Conservation (phyloP, 2,888 invertebrate species). For the Autographa pulchrina region DNA sequence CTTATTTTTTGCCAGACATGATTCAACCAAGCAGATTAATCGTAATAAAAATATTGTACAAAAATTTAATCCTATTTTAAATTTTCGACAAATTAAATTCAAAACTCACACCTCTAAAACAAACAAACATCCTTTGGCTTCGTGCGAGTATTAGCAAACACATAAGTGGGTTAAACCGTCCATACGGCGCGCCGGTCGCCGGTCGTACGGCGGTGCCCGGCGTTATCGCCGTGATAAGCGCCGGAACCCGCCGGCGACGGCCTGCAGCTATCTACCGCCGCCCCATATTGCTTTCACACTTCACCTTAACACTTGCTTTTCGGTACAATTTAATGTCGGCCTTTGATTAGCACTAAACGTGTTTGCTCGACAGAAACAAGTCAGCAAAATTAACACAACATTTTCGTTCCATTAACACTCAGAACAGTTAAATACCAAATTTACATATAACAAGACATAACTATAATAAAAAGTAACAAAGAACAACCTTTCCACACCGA, state of each 20-base stretch:
- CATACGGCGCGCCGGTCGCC: conserved; percentile 43
- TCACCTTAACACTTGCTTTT: conserved; percentile 68
- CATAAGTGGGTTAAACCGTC: conserved; percentile 70
- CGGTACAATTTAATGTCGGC: conserved; percentile 56
- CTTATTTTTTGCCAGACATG: not conserved
- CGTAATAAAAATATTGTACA: conserved; percentile 2
- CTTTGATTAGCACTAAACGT: conserved; percentile 32
- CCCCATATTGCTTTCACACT: conserved; percentile 72
- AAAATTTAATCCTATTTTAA: not conserved
- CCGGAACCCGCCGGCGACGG: conserved; percentile 77
- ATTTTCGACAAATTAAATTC: conserved; percentile 29
- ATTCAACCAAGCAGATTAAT: not conserved
- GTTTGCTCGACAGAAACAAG: not conserved
- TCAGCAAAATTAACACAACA: not conserved
- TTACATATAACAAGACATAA: not conserved
- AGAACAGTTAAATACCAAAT: not conserved
- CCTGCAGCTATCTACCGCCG: conserved; percentile 72
- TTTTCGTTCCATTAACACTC: not conserved
- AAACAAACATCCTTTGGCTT: conserved; percentile 49
- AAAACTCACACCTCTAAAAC: conserved; percentile 28
- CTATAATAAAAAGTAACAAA: not conserved
- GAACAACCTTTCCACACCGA: conserved; percentile 3
- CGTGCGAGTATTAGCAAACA: conserved; percentile 59
- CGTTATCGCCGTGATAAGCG: conserved; percentile 85
- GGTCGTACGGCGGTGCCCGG: conserved; percentile 68